Evolutionary conservation across 2,797 vertebrate species (phyloP), one percentile per base, ranked within the genome.

Genomic region (Pogonophryne albipinna): DNA sequence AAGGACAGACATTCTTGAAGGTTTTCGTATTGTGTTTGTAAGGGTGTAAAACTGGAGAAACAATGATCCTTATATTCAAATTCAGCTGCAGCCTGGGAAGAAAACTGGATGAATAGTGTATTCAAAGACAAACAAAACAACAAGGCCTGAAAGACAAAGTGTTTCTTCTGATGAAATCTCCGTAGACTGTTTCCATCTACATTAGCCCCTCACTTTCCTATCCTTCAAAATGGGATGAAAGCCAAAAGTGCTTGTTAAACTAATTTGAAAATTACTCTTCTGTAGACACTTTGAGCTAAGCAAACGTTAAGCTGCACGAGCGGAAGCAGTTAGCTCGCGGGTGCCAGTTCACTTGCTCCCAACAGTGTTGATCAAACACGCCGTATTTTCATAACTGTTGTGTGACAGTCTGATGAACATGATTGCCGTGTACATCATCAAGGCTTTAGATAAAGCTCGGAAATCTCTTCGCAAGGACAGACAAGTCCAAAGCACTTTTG

Each of bases 181-280:
- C 41, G 31, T 14, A 41, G 63, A 78, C 73, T 23, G 68, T 13
- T 27, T 75, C 63, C 50, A 7, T 71, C 61, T 79, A 50, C 58
- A 62, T 84, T 71, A 76, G 57, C 50, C 58, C 42, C 34, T 57
- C 38, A 44, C 62, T 68, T 75, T 51, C 55, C 67, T 41, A 66
- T 66, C 47, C 66, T 59, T 84, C 62, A 81, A 80, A 71, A 71
- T 76, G 82, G 82, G 80, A 89, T 80, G 51, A 83, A 89, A 89
- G 85, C 83, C 82, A 87, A 75, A 84, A 74, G 64, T 44, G 78
- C 81, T 84, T 81, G 81, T 91, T 80, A 66, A 80, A 82, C 68
- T 83, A 87, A 86, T 77, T 76, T 78, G 61, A 77, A 75, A 83
- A 79, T 78, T 79, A 71, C 65, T 80, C 79, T 72, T 69, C 27